Conservation (phyloP, 2,888 invertebrate genomes). For the Caenorhabditis parvicauda region DNA sequence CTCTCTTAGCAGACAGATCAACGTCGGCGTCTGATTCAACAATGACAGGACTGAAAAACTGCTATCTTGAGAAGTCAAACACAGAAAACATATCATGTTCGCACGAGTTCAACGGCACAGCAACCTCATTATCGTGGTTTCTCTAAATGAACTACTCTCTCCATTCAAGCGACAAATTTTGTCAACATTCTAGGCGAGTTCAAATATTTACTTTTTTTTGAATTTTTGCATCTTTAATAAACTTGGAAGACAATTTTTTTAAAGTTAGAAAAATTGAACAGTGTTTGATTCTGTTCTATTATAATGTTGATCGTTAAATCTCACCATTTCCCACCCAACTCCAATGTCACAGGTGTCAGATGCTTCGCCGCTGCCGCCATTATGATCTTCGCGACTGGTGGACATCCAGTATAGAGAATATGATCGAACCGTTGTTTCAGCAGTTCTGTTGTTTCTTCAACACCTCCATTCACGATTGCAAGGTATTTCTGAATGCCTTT, state of each 20-base stretch:
- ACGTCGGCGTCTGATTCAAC: slow-evolving; percentile 79
- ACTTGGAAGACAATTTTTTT: not conserved
- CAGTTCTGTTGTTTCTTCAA: slow-evolving; percentile 80
- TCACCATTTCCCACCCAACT: slow-evolving; percentile 75
- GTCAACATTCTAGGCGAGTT: not conserved
- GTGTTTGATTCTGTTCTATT: not conserved
- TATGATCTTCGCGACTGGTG: slow-evolving; percentile 82
- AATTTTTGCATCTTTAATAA: not conserved
- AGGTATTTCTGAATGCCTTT: slow-evolving; percentile 76
- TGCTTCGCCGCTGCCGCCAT: slow-evolving; percentile 84
- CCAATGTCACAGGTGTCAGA: slow-evolving; percentile 88
- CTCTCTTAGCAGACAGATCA: slow-evolving; percentile 75
- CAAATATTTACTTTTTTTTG: not conserved
- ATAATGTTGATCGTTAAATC: not conserved
- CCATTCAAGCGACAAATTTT: no score
- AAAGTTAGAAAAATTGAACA: not conserved
- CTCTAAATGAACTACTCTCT: not conserved
- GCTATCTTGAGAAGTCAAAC: not conserved
- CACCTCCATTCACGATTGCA: slow-evolving; percentile 79
- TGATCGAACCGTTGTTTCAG: slow-evolving; percentile 85
- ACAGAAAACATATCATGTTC: no score
- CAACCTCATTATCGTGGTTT: no score
- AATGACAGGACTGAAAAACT: slow-evolving; percentile 78
- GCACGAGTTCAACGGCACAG: not conserved
- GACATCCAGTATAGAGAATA: slow-evolving; percentile 84